Evolutionary conservation across 2,113 vertebrate species (phyloP).

Genomic region (Taurulus bubalis): DNA sequence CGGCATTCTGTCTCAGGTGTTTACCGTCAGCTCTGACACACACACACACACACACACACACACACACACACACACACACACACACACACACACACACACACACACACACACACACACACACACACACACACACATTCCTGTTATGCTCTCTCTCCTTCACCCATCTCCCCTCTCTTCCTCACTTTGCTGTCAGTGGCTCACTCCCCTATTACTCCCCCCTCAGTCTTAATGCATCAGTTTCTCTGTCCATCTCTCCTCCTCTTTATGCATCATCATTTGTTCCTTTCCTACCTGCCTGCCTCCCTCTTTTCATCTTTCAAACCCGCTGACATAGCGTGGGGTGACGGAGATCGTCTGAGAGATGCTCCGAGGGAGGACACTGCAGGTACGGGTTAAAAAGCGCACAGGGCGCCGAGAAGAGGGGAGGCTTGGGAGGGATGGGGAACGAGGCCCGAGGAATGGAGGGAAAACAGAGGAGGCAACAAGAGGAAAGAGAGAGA

Average conservation of each 20-base stretch:
- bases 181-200: conserved; percentile 20
- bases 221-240: conserved; percentile 23
- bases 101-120: conserved; percentile 21
- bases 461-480: neutral
- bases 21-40: conserved; percentile 25
- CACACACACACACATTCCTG: conserved; percentile 16
- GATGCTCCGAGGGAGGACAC: conserved; percentile 52
- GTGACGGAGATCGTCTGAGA: conserved; percentile 64
- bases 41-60: conserved; percentile 25
- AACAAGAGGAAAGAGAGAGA: conserved; percentile 10
- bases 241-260: conserved; percentile 25
- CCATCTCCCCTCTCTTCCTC: conserved; percentile 10
- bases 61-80: conserved; percentile 22
- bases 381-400: conserved; percentile 49
- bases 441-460: neutral
- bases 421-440: conserved; percentile 1
- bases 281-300: conserved; percentile 9
- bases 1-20: conserved; percentile 28
- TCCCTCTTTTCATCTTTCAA: conserved; percentile 26
- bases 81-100: conserved; percentile 24
- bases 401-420: conserved; percentile 16
- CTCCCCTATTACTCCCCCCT: conserved; percentile 12
- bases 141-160: conserved; percentile 34
- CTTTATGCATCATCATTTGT: conserved; percentile 22
- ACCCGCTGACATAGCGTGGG: conserved; percentile 45